Conservation (phyloP, 1,140 invertebrate genomes). For the Drosophila auraria region DNA sequence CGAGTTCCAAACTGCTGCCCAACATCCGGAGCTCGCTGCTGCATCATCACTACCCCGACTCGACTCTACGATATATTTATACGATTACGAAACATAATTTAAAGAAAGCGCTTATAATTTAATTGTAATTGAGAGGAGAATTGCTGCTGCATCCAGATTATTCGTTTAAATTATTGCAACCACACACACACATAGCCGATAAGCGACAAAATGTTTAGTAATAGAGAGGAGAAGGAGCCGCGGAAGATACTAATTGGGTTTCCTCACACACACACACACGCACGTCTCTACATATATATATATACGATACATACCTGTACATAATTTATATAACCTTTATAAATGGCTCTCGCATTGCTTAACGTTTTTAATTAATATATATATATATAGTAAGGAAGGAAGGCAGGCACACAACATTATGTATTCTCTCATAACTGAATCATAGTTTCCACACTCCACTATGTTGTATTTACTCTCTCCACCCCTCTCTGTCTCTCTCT, state of each 20-base stretch:
- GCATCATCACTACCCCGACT: background rate
- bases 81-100: constrained; percentile 72
- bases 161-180: constrained; percentile 79
- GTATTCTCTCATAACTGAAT: constrained; percentile 50
- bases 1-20: constrained; percentile 36
- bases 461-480: constrained; percentile 41
- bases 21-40: constrained; percentile 8
- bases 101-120: constrained; percentile 84
- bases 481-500: background rate
- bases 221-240: constrained; percentile 49
- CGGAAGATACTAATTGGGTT: constrained; percentile 65
- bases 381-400: constrained; percentile 2
- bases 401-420: constrained; percentile 30
- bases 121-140: constrained; percentile 53
- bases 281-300: constrained; percentile 34
- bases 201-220: constrained; percentile 61
- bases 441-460: constrained; percentile 11
- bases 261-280: constrained; percentile 50
- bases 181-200: constrained; percentile 42
- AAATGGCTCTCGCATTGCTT: constrained; percentile 66
- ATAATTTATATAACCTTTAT: constrained; percentile 70
- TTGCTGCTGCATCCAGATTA: constrained; percentile 45
- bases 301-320: constrained; percentile 69
- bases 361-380: constrained; percentile 43
- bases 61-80: constrained; percentile 41